Percentiles rank a stretch among this genome's conserved stretches.
These are phyloP conservation scores for Drosophila merina DNA, from an alignment of 2,888 invertebrate genomes.

Conservation along the genomic window DNA sequence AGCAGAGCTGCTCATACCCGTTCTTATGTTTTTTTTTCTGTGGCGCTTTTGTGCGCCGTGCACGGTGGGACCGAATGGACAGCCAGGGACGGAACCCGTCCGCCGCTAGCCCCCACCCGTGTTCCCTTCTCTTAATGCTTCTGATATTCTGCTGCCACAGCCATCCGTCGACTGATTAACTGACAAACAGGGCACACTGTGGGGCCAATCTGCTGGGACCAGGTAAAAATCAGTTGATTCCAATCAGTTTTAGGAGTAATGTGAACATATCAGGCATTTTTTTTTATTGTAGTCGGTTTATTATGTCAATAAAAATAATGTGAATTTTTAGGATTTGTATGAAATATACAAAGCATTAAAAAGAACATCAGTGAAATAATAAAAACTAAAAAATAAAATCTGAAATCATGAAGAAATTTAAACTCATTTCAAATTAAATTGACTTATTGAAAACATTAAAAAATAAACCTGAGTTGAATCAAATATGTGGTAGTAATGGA, in stretches of 20 bases:
- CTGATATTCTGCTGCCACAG: slow-evolving; percentile 31
- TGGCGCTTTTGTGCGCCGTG: slow-evolving; percentile 66
- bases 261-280: not conserved
- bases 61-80: slow-evolving; percentile 62
- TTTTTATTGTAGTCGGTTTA: too few species aligned
- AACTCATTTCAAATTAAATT: too few species aligned
- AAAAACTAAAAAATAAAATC: too few species aligned
- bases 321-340: too few species aligned
- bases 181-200: slow-evolving; percentile 59
- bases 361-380: too few species aligned
- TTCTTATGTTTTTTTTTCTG: slow-evolving; percentile 53
- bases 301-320: too few species aligned
- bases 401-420: too few species aligned
- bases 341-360: too few species aligned
- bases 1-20: slow-evolving; percentile 27
- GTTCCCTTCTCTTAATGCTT: slow-evolving; percentile 30
- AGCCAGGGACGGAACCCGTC: slow-evolving; percentile 60
- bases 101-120: slow-evolving; percentile 46
- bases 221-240: not conserved
- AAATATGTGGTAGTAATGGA: too few species aligned
- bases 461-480: too few species aligned
- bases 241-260: not conserved
- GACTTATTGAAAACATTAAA: too few species aligned
- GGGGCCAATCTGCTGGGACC: not conserved
- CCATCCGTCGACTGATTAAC: slow-evolving; percentile 68